Conservation (phyloP, 2,888 invertebrate genomes). For the Drosophila affinis region DNA sequence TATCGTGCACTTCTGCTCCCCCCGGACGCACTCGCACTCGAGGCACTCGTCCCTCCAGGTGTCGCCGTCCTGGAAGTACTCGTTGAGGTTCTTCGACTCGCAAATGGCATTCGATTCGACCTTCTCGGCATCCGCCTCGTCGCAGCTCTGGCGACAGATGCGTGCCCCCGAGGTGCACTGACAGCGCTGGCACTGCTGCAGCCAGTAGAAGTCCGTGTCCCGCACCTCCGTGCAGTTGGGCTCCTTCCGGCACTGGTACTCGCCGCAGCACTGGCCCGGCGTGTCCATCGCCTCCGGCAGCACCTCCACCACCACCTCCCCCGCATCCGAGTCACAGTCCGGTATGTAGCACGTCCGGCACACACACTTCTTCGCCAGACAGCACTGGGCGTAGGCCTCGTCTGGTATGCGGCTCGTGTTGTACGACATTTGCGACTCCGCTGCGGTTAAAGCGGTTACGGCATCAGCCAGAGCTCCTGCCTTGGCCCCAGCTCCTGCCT, state of each 20-base stretch:
- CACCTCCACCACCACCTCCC: slow-evolving; percentile 78
- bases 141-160: slow-evolving; percentile 81
- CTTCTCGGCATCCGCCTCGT: slow-evolving; percentile 67
- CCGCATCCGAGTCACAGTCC: slow-evolving; percentile 68
- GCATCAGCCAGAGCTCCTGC: neutral
- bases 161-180: slow-evolving; percentile 76
- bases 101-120: slow-evolving; percentile 72
- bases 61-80: slow-evolving; percentile 80
- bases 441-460: neutral
- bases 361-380: slow-evolving; percentile 79
- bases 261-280: slow-evolving; percentile 85
- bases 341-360: slow-evolving; percentile 82
- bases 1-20: slow-evolving; percentile 79
- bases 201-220: slow-evolving; percentile 76
- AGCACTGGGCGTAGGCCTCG: slow-evolving; percentile 77
- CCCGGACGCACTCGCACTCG: slow-evolving; percentile 80
- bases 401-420: slow-evolving; percentile 61
- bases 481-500: neutral
- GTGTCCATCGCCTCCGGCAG: slow-evolving; percentile 74
- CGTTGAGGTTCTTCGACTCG: slow-evolving; percentile 75
- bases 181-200: slow-evolving; percentile 80
- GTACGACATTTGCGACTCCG: slow-evolving; percentile 30
- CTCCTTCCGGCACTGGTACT: slow-evolving; percentile 84
- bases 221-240: slow-evolving; percentile 79
- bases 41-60: slow-evolving; percentile 82